Conservation (phyloP, 2,113 vertebrate species). For the Euleptes europaea region DNA sequence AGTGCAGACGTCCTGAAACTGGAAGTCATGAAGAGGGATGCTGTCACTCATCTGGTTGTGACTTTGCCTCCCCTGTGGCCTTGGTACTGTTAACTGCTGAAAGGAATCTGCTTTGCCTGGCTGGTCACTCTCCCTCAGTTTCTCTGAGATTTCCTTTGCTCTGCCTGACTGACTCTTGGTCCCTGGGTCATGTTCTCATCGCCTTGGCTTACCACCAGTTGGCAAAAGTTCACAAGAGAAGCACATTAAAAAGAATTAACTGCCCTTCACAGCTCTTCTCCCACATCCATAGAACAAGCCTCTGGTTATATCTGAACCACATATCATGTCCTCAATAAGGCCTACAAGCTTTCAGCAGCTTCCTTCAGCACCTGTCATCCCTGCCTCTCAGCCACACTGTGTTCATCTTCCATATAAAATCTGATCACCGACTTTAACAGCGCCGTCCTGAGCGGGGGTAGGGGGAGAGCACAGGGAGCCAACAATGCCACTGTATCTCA, state of each 20-base stretch:
- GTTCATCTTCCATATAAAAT: not conserved
- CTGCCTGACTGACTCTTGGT: not conserved
- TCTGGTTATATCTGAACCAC: not conserved
- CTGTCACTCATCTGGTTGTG: not conserved
- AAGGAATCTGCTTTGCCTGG: conserved; percentile 2
- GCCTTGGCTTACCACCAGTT: not conserved
- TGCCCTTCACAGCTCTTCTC: not conserved
- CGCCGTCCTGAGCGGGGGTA: no score
- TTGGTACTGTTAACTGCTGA: not conserved
- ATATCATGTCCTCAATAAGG: no score
- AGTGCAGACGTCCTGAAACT: not conserved
- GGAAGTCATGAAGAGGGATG: not conserved
- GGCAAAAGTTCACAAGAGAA: conserved; percentile 1
- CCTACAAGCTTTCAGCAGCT: not conserved
- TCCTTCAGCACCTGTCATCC: not conserved
- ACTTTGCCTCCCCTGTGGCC: not conserved
- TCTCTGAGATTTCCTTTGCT: not conserved
- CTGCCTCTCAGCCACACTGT: not conserved
- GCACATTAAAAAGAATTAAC: conserved; percentile 14
- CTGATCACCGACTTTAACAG: not conserved
- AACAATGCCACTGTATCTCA: no score
- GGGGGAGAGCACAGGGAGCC: no score
- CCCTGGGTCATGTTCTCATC: conserved; percentile 2
- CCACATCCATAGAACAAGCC: not conserved
- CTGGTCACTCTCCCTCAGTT: not conserved